Percentiles rank a stretch among this genome's conserved stretches.
Conservation (phyloP, 2,113 vertebrate species). For the Apodemus speciosus region DNA sequence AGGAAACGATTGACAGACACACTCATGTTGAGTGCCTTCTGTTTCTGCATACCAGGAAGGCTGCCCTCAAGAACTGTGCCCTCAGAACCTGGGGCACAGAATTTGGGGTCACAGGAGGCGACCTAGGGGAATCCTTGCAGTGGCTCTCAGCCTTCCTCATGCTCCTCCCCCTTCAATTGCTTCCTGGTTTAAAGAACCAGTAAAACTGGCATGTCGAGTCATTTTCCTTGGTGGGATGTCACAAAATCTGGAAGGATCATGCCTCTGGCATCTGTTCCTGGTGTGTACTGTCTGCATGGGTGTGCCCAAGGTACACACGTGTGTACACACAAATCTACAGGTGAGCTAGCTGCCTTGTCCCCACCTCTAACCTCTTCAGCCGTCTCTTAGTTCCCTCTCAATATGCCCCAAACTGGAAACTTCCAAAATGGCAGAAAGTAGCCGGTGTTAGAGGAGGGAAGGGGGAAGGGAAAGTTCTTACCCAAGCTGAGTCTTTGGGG, state of each 20-base stretch:
- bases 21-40: neutral
- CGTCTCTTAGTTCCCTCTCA: neutral
- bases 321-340: neutral
- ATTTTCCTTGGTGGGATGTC: neutral
- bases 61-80: neutral
- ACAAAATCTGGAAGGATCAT: neutral
- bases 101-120: neutral
- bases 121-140: too few species aligned
- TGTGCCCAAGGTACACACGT: fast-evolving
- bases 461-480: neutral
- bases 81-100: neutral
- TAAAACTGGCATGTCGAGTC: neutral
- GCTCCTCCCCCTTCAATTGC: neutral
- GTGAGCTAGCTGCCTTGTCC: neutral
- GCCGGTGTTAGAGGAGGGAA: neutral
- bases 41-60: neutral
- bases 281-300: neutral
- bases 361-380: neutral
- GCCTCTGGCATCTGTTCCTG: fast-evolving
- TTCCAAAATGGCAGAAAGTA: neutral
- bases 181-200: slow-evolving; percentile 11
- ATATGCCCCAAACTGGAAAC: neutral
- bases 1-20: neutral
- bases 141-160: too few species aligned
- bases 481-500: neutral